Conservation (phyloP, 1,140 invertebrate genomes). For the Heliconius congener region DNA sequence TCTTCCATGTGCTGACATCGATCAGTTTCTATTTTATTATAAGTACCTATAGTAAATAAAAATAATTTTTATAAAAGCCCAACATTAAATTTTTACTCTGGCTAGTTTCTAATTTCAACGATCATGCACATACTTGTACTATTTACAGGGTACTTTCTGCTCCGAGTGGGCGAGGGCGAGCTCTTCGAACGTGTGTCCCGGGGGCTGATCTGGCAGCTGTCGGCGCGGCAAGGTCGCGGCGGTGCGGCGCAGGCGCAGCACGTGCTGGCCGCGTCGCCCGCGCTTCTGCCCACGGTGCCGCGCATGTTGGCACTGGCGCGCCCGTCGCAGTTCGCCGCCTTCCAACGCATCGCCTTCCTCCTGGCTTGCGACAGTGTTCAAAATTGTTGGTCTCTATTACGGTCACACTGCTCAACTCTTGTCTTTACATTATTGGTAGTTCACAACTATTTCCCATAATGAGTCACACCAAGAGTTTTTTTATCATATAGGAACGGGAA, state of each 20-base stretch:
- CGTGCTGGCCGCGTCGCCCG: conserved; percentile 44
- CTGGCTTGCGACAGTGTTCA: conserved; percentile 48
- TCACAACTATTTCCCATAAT: neutral
- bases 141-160: conserved; percentile 57
- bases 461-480: too few species aligned
- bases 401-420: neutral
- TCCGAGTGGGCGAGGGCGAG: conserved; percentile 55
- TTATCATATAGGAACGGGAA: too few species aligned
- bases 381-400: neutral
- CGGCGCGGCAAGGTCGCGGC: conserved; percentile 42
- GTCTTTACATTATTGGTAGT: neutral
- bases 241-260: conserved; percentile 38
- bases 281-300: conserved; percentile 42
- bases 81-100: too few species aligned
- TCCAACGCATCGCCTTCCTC: conserved; percentile 50
- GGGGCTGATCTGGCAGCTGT: conserved; percentile 58
- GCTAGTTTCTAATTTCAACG: too few species aligned
- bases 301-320: conserved; percentile 57
- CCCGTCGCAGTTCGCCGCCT: conserved; percentile 49
- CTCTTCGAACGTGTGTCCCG: conserved; percentile 55
- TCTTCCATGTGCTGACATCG: too few species aligned
- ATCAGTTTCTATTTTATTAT: too few species aligned
- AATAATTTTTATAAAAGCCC: too few species aligned
- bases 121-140: too few species aligned
- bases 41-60: too few species aligned